A percentile compares a stretch with the other conserved stretches of the same genome.
Conservation (phyloP, 2,113 vertebrate genomes). For the Ivindomyrus marchei region DNA sequence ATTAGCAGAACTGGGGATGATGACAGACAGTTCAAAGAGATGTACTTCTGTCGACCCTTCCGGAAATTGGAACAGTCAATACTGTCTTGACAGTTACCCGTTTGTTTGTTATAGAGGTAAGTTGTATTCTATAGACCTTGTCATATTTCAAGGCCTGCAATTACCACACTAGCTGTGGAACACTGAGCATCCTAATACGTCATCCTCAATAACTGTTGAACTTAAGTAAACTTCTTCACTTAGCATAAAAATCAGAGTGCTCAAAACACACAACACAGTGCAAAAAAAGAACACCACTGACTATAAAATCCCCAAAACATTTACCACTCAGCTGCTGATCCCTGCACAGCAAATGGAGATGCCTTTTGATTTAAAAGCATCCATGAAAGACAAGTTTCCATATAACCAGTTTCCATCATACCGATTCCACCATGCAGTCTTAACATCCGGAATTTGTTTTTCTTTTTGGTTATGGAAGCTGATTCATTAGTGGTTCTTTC, state of each 20-base stretch:
- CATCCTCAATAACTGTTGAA: background rate
- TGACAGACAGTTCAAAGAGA: background rate
- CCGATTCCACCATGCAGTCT: background rate
- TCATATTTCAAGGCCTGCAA: background rate
- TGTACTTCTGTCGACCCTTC: background rate
- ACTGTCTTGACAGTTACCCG: background rate
- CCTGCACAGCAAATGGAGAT: background rate
- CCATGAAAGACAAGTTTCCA: background rate
- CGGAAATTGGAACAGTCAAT: background rate
- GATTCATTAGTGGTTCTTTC: background rate
- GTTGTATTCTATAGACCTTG: background rate
- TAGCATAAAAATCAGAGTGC: background rate
- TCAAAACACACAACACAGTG: background rate
- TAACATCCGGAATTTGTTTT: background rate
- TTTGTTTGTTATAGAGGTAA: constrained; percentile 19
- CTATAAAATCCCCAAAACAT: background rate
- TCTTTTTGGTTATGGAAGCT: background rate
- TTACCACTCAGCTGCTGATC: background rate
- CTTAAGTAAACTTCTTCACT: background rate
- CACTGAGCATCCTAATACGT: background rate
- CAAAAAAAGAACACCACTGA: background rate
- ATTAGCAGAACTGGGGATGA: background rate
- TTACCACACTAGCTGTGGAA: background rate
- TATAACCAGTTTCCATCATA: background rate
- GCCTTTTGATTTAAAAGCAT: background rate